These are phyloP conservation scores for Hemicentrotus pulcherrimus DNA, from an alignment of 35 echinoderm and acorn worm genomes.

Conservation along the genomic window DNA sequence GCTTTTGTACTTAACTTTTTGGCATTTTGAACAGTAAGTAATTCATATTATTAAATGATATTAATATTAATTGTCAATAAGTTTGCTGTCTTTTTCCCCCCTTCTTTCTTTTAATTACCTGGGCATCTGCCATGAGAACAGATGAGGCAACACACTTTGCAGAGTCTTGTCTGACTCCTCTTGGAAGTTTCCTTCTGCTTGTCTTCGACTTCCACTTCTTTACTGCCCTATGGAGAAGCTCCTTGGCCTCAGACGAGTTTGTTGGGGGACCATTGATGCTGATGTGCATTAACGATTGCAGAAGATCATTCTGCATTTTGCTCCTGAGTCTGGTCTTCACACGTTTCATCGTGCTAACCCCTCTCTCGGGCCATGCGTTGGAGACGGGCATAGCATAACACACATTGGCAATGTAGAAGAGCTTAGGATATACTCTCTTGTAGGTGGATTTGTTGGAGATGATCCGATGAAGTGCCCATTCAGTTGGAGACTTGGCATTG, in stretches of 20 bases:
- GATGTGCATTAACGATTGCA: conserved; percentile 35
- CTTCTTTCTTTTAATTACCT: not conserved
- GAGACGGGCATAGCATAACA: conserved; percentile 22
- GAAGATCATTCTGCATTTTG: conserved; percentile 35
- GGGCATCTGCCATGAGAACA: not conserved
- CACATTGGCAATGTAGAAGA: conserved; percentile 30
- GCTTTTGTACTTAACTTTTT: too few relatives aligned
- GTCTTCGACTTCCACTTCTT: conserved; percentile 51
- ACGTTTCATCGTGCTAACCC: conserved; percentile 21
- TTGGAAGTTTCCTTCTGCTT: conserved; percentile 44
- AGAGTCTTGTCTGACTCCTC: conserved; percentile 25
- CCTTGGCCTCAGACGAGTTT: not conserved
- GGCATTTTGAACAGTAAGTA: not conserved
- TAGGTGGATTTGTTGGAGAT: conserved; percentile 33
- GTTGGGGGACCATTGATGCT: conserved; percentile 48
- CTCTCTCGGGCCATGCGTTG: conserved; percentile 57
- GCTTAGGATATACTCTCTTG: conserved; percentile 2
- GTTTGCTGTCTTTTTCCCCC: not conserved
- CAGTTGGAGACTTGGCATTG: not conserved
- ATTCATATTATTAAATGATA: not conserved
- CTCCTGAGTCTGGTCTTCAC: conserved; percentile 52
- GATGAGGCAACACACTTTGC: not conserved
- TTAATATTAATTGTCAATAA: not conserved
- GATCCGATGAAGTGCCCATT: conserved; percentile 29
- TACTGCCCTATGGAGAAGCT: conserved; percentile 23